Evolutionary conservation across 2,113 vertebrate species (phyloP).

Genomic region (Acanthisitta chloris): DNA sequence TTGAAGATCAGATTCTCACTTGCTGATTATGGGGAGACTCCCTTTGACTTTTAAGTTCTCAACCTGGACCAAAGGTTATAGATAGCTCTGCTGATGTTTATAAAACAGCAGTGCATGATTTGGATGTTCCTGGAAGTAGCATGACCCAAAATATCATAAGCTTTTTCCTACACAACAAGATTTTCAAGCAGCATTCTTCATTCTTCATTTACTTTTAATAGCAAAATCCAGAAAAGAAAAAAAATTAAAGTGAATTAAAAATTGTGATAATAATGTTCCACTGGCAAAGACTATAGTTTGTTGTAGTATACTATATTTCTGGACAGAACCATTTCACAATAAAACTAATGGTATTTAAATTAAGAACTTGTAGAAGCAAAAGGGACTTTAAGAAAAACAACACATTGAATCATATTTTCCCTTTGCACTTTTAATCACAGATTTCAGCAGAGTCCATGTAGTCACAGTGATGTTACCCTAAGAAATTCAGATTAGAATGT

Average conservation of each 20-base stretch:
- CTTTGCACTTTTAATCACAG: conserved; percentile 34
- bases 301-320: background rate
- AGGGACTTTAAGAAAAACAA: conserved; percentile 2
- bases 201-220: conserved; percentile 28
- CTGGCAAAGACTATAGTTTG: background rate
- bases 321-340: conserved; percentile 51
- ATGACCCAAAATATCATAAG: background rate
- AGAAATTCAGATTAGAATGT: conserved; percentile 48
- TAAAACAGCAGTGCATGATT: background rate
- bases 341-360: conserved; percentile 65
- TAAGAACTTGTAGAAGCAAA: conserved; percentile 48
- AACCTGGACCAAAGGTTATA: background rate
- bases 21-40: background rate
- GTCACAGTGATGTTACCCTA: conserved; percentile 22
- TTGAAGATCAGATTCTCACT: background rate
- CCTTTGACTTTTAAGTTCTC: background rate
- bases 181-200: background rate
- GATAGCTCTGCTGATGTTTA: background rate
- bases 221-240: background rate
- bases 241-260: background rate
- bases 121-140: background rate
- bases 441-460: conserved; percentile 38
- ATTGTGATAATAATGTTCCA: background rate
- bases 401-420: conserved; percentile 34
- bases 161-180: conserved; percentile 8